Base-by-base conservation (phyloP, 2,888 invertebrate species). In the Philopedon plagiatum region DNA sequence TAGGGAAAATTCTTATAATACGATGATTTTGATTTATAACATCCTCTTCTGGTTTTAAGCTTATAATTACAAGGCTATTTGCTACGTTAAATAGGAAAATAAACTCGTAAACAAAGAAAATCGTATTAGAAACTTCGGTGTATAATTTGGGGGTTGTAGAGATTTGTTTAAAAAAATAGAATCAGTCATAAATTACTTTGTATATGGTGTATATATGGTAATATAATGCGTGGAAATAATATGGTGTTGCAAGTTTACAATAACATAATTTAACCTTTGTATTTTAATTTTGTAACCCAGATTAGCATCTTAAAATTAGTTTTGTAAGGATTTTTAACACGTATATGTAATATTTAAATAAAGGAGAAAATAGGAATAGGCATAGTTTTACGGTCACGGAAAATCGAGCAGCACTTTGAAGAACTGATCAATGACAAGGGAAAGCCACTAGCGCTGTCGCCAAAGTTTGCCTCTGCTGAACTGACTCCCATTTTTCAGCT, bases 1-100 rank as follows among this genome's bases (percentile, higher is more conserved):
- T 26, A 37, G 62, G 23, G 19, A 63, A 63, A 37, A 34, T 51
- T 51, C 51, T 73, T 75, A 71, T 69, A 74, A 71, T 73, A 73
- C 57, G 49, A 66, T 34, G 51, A 63, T 67, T 77, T 74, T 76
- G 78, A 78, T 78, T 78, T 78, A 78, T 72, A 66, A 76, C 76
- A 77, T 78, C 76, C 78, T 77, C 60, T 69, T 64, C 71, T 76
- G 74, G 75, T 73, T 73, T 64, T 75, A 66, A 74, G 73, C 76
- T 74, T 60, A 71, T 77, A 78, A 78, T 78, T 78, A 77, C 71
- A 54, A 65, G 73, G 74, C 73, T 72, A 73, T 78, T 62, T 76
- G 75, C 68, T 61, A 65, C 69, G 57, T 62, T 73, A 61, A 67
- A 57, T 65, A 34, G 15, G 26, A 41, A 26, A 39, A 15, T 15